Evolutionary conservation across 1,140 invertebrate genomes (phyloP).

Genomic region (Ceratosolen solmsi): DNA sequence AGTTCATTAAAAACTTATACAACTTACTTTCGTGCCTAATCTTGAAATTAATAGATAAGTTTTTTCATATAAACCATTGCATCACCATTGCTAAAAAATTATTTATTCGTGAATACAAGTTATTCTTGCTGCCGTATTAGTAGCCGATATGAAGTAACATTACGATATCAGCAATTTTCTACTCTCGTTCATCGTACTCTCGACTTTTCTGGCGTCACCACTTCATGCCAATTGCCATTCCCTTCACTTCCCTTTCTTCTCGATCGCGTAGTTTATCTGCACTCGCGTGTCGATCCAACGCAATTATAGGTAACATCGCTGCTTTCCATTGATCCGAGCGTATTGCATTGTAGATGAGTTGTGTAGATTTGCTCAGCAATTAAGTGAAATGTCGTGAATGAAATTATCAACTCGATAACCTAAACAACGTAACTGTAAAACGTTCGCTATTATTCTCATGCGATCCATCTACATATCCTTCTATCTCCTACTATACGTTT

Average conservation of each 20-base stretch:
- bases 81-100: not conserved
- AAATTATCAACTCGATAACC: not conserved
- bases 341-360: not conserved
- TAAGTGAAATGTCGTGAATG: not conserved
- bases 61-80: not conserved
- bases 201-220: not conserved
- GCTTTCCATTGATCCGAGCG: not conserved
- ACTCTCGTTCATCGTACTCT: not conserved
- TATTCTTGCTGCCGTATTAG: not conserved
- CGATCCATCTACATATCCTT: not conserved
- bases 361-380: not conserved
- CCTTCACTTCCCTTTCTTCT: not conserved
- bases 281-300: not conserved
- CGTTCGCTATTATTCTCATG: not conserved
- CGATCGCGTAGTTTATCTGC: not conserved
- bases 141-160: not conserved
- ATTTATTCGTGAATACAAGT: not conserved
- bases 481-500: not conserved
- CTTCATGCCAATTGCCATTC: not conserved
- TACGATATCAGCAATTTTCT: not conserved
- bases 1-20: no score
- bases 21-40: no score
- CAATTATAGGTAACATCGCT: not conserved
- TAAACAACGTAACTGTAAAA: not conserved
- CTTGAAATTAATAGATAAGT: no score